These are phyloP conservation scores for Lycaon pictus DNA, from an alignment of 2,113 vertebrate species.

Conservation along the genomic window DNA sequence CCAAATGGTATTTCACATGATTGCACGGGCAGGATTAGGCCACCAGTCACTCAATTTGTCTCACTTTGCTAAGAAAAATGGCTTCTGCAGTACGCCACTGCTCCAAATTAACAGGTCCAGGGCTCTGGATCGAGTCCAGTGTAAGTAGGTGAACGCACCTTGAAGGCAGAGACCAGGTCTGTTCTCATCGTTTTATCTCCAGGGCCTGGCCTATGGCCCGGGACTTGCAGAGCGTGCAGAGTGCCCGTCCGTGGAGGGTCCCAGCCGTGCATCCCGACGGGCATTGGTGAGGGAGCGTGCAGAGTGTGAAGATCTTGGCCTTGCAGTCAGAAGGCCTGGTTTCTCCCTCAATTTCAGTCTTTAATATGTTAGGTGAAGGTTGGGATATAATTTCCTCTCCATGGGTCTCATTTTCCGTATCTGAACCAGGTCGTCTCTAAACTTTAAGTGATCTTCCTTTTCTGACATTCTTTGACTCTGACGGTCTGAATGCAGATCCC, in stretches of 20 bases:
- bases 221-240: neutral
- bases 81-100: neutral
- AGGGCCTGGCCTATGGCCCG: neutral
- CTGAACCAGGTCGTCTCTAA: neutral
- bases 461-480: neutral
- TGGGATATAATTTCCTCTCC: slow-evolving; percentile 5
- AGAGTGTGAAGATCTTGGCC: neutral
- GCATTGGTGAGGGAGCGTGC: too few species aligned
- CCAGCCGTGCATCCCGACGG: neutral
- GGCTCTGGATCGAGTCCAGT: neutral
- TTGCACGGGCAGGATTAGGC: neutral
- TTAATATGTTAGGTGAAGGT: neutral
- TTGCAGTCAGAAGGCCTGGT: neutral
- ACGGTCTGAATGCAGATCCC: neutral
- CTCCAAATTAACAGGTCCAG: neutral
- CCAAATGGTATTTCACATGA: neutral
- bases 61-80: neutral
- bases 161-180: neutral
- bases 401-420: neutral
- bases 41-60: neutral
- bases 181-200: neutral
- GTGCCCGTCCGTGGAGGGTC: neutral
- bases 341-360: neutral
- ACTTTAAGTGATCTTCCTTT: neutral
- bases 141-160: neutral